Evolutionary conservation across 1,140 invertebrate genomes (phyloP), one percentile per base, ranked within the genome.

Genomic region (Onthophagus taurus): DNA sequence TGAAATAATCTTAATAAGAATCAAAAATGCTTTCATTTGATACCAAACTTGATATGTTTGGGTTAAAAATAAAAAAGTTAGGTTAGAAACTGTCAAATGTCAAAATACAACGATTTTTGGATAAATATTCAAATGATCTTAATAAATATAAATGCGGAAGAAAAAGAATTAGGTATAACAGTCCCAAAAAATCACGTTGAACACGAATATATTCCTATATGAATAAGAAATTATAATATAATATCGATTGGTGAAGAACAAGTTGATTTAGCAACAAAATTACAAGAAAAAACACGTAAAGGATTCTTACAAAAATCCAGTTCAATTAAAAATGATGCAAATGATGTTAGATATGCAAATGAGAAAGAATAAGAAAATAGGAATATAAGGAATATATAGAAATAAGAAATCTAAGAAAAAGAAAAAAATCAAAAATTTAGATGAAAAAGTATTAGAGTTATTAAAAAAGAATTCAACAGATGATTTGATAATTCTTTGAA

Each of bases 281-380:
- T 92, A 44, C 76, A 89, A 63, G 76, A 89, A 62, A 89, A 92
- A 67, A 81, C 80, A 1, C 69, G 81, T 29, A 76, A 76, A 37
- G 80, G 87, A 52, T 66, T 94, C 16, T 60, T 93, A 6, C n/a
- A 82, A 89, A 52, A 95, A 94, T 76, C 89, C 90, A n/a, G 74
- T 93, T 0, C 89, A 88, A 64, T 68, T 92, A 49, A 88, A 89
- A 54, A 80, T 85, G 65, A 62, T 93, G 1, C 77, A 88, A 58
- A 75, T 85, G 56, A 68, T 89, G 55, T 75, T 92, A 52, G 69
- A 77, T 60, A 67, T 66, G 42, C 72, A 79, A 53, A 64, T 76
- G 55, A 52, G 66, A 53, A 65, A 72, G 59, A 64, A 69, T 37
- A 54, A 67, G 51, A 58, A 63, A 54, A 70, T n/a, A n/a, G n/a